Evolutionary conservation across 2,888 invertebrate genomes (phyloP).

Genomic region (Heliconius ismenius): DNA sequence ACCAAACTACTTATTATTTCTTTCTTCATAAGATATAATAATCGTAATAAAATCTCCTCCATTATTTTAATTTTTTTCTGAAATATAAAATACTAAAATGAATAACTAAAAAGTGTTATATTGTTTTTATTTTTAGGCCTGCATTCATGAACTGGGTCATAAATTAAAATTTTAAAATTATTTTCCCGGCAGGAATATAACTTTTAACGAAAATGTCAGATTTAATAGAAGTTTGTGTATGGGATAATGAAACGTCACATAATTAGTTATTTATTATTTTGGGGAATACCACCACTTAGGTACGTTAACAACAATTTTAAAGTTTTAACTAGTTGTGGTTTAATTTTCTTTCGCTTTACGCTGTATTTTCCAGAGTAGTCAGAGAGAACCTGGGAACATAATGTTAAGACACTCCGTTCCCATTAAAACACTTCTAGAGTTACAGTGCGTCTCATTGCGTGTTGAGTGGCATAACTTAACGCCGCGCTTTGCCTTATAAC

Average conservation of each 20-base stretch:
- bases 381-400: background rate
- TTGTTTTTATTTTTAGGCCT: no score
- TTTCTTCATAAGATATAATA: no score
- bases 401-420: background rate
- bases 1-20: no score
- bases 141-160: background rate
- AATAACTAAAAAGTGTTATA: no score
- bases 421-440: background rate
- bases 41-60: no score
- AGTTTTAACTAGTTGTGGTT: background rate
- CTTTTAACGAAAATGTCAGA: background rate
- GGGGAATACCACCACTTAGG: background rate
- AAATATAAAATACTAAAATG: no score
- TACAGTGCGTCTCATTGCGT: background rate
- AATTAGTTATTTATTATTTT: conserved; percentile 4
- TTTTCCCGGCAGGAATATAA: background rate
- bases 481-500: no score
- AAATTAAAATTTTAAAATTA: conserved; percentile 3
- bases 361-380: background rate
- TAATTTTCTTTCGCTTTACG: background rate
- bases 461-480: no score
- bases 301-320: background rate
- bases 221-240: background rate
- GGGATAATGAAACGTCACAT: background rate
- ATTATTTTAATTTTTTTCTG: no score